Conservation (phyloP, 2,113 vertebrate genomes). For the Amazona vittata region DNA sequence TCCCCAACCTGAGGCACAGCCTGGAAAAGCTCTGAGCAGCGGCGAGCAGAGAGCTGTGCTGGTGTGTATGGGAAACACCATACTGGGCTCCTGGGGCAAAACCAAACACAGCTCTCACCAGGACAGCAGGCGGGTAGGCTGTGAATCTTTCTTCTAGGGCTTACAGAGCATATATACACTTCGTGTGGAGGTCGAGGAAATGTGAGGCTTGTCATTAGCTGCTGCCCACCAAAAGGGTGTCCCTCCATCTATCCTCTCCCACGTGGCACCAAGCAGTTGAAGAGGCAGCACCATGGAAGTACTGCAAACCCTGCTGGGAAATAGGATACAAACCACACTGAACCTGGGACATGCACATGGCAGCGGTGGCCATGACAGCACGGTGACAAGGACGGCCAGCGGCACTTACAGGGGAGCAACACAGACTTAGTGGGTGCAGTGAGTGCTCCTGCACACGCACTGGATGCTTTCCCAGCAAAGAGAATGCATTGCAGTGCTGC, state of each 20-base stretch:
- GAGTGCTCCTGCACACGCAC: rapidly evolving
- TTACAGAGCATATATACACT: background rate
- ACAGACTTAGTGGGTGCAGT: background rate
- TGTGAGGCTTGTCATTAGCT: rapidly evolving
- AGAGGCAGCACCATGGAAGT: background rate
- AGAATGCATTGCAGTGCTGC: rapidly evolving
- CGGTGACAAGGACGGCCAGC: background rate
- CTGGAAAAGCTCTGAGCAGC: background rate
- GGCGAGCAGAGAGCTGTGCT: rapidly evolving
- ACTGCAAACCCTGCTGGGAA: background rate
- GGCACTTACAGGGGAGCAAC: rapidly evolving
- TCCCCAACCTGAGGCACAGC: rapidly evolving
- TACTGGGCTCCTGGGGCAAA: rapidly evolving
- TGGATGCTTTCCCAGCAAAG: background rate
- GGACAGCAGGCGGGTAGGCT: background rate
- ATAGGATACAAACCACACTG: rapidly evolving
- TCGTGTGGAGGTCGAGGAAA: rapidly evolving
- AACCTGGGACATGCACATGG: background rate
- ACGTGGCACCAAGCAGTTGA: rapidly evolving
- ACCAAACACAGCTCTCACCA: rapidly evolving
- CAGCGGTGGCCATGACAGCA: rapidly evolving
- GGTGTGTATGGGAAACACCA: background rate
- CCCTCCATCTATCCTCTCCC: rapidly evolving
- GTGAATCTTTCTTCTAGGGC: background rate
- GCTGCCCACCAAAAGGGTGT: rapidly evolving